Evolutionary conservation across 1,140 invertebrate species (phyloP).

Genomic region (Acromyrmex heyeri): DNA sequence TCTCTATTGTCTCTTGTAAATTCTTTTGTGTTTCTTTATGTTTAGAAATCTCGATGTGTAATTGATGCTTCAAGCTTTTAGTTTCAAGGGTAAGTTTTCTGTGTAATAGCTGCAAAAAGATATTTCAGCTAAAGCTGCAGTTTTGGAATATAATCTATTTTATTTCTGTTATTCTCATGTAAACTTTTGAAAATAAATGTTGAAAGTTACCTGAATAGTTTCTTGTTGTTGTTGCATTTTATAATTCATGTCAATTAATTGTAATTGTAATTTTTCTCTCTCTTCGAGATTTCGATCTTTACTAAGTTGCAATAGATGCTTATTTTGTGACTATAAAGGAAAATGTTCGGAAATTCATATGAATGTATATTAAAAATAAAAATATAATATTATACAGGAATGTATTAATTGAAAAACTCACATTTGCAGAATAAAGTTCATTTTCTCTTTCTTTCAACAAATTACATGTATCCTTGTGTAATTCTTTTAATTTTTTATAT

Average conservation of each 20-base stretch:
- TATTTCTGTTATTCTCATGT: conserved; percentile 88
- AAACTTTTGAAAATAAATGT: conserved; percentile 1
- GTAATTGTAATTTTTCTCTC: conserved; percentile 90
- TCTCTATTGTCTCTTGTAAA: conserved; percentile 88
- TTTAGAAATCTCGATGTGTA: conserved; percentile 90
- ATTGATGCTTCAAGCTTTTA: conserved; percentile 91
- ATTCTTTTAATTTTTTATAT: conserved; percentile 89
- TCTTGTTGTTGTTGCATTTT: conserved; percentile 90
- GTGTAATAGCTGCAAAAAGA: conserved; percentile 86
- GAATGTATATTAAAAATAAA: not conserved
- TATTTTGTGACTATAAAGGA: conserved; percentile 87
- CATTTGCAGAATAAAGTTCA: conserved; percentile 88
- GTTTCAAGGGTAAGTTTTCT: conserved; percentile 90
- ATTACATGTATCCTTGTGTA: conserved; percentile 88
- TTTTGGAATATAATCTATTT: conserved; percentile 85
- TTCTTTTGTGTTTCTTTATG: conserved; percentile 90
- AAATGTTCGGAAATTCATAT: not conserved
- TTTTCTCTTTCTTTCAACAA: conserved; percentile 90
- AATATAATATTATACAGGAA: not conserved
- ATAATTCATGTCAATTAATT: conserved; percentile 89
- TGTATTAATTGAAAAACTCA: conserved; percentile 70
- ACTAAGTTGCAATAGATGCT: conserved; percentile 89
- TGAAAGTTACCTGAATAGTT: conserved; percentile 87
- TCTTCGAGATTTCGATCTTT: conserved; percentile 91
- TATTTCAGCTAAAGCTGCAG: conserved; percentile 3